Percentiles rank a stretch among this genome's conserved stretches.
Conservation (phyloP, 2,797 vertebrate genomes). For the Jordanella pulchra region DNA sequence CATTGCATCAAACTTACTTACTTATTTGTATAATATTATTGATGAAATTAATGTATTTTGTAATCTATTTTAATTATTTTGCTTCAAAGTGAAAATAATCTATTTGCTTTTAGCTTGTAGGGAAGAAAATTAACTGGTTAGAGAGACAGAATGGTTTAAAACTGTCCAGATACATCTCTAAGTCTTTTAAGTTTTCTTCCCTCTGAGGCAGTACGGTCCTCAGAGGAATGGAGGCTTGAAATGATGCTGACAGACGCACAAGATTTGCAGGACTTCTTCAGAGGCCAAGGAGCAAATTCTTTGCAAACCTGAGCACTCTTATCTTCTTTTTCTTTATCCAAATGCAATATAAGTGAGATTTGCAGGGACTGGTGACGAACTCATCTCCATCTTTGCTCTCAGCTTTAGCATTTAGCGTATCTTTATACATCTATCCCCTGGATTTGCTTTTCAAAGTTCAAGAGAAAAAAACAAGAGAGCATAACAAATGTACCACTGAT, state of each 20-base stretch:
- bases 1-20: no score
- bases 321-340: conserved; percentile 48
- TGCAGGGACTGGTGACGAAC: conserved; percentile 55
- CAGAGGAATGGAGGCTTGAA: conserved; percentile 37
- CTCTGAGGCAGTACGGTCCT: conserved; percentile 40
- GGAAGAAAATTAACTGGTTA: background rate
- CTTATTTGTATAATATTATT: background rate
- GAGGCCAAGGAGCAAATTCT: conserved; percentile 59
- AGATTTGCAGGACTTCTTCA: conserved; percentile 63
- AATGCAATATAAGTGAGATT: conserved; percentile 79
- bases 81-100: background rate
- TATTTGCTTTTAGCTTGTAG: background rate
- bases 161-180: conserved; percentile 17
- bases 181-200: conserved; percentile 24
- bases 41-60: background rate
- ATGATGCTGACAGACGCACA: conserved; percentile 48
- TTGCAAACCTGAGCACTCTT: conserved; percentile 38
- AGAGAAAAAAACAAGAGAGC: conserved; percentile 57
- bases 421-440: conserved; percentile 67
- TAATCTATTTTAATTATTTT: background rate
- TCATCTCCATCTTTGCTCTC: conserved; percentile 50
- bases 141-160: conserved; percentile 13
- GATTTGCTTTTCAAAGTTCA: conserved; percentile 69
- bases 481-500: conserved; percentile 67
- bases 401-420: conserved; percentile 64